Base-by-base conservation (phyloP, 2,888 invertebrate genomes). In the Cacoxenus indagator region DNA sequence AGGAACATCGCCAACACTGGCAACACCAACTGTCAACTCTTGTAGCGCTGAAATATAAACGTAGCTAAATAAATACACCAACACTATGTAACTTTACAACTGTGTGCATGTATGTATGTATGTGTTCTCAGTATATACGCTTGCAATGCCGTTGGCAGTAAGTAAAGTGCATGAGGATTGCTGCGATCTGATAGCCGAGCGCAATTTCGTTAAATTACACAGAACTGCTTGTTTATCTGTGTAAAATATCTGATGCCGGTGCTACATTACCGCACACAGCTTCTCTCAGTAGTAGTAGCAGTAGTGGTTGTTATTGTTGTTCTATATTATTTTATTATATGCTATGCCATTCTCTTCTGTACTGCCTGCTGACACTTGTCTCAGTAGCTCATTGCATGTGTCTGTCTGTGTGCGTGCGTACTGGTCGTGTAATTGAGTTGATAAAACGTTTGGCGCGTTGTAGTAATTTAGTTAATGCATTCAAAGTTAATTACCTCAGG, bases 401-500 rank as follows among this genome's bases (percentile, higher is more conserved):
- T 45, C 8, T 48, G 19, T 14, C 24, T 45, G 51, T 45, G 24
- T 29, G 19, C 31, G 4, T 31, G 61, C 27, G 64, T 64, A 17
- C 14, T 54, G 67, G 59, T 54, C 45, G 54, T 70, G 76, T 83
- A 80, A 80, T 80, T 80, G 83, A 83, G 83, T 80, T 83, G 80
- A 80, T 83, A 83, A 81, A 83, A 73, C 71, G 69, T 70, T 70
- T 51, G 62, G 67, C 67, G 70, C 64, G 82, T 78, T 75, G 67
- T 67, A 66, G 72, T 83, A 81, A 83, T 83, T 81, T 83, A 73
- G 73, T 74, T 79, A 80, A 80, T 81, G 83, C 82, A 79, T 80
- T 83, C 78, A 78, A 83, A 80, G 80, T 83, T 80, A 80, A 80
- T 80, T 80, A 83, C 83, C 78, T 81, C 71, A 65, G 83, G 83